Base-by-base conservation (phyloP, 2,797 vertebrate species). In the Zonotrichia albicollis region DNA sequence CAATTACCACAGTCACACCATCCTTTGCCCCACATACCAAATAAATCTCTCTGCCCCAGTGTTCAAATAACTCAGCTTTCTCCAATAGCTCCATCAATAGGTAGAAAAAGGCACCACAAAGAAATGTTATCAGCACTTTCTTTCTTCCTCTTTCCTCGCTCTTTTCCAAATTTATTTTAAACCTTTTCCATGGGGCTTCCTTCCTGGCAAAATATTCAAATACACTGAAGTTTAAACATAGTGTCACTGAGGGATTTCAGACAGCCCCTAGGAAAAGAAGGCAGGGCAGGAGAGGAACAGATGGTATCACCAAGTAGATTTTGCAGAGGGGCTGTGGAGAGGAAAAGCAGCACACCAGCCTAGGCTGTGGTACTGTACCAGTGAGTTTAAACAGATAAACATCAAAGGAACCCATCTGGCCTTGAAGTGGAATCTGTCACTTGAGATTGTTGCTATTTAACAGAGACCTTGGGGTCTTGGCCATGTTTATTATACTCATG, bases 401-500 rank as follows among this genome's bases (percentile, higher is more conserved):
- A 95, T 93, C 94, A 93, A 92, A 94, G 82, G 64, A 84, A 91
- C 79, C 36, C 92, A 51, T 76, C 82, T 79, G 83, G 87, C 95
- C 96, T 93, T 94, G 89, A 90, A 92, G 89, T 84, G 60, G 70
- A 91, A 96, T 90, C 89, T 84, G 82, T 91, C 76, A 68, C 73
- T 95, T 89, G 92, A 92, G 87, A 95, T 86, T 86, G 87, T 81
- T 70, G 25, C 84, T 54, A n/a, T 93, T 95, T 76, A 93, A 79
- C 89, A 86, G 74, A 87, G 87, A 95, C 87, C 83, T 90, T 88
- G 45, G 70, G 70, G 82, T 96, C 94, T 90, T 95, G 94, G 91
- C 64, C 83, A 30, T 93, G 70, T 95, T 95, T 95, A 86, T 90
- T 68, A 88, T 65, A 61, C 53, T 89, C 20, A 0, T 82, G 71